Evolutionary conservation across 2,888 invertebrate genomes (phyloP).

Genomic region (Rutpela maculata): DNA sequence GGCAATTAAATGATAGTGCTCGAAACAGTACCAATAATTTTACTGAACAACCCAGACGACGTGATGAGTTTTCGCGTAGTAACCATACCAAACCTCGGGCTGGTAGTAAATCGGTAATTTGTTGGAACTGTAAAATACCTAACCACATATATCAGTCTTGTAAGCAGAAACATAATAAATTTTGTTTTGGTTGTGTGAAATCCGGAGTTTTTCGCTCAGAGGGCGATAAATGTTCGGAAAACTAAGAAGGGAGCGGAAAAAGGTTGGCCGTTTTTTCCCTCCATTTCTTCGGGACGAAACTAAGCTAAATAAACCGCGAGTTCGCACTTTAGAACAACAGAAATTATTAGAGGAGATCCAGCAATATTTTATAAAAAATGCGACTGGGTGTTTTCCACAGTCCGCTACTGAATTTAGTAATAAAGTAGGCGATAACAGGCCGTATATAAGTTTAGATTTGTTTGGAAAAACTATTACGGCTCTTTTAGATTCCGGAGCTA

Average conservation of each 20-base stretch:
- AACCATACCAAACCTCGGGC: neutral
- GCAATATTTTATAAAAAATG: neutral
- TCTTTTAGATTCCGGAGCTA: conserved; percentile 38
- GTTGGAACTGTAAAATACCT: conserved; percentile 36
- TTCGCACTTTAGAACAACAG: neutral
- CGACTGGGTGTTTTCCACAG: neutral
- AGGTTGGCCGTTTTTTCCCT: conserved; percentile 2
- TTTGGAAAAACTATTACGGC: conserved; percentile 19
- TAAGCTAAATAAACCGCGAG: neutral
- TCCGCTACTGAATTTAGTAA: neutral
- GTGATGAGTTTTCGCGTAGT: too few relatives aligned
- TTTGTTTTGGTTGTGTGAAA: conserved; percentile 38
- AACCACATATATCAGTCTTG: conserved; percentile 21
- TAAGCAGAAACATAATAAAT: conserved; percentile 5
- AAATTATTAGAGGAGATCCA: too few relatives aligned
- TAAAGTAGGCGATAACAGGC: conserved; percentile 34
- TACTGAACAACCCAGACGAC: too few relatives aligned
- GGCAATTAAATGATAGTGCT: neutral
- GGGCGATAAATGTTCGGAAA: conserved; percentile 34
- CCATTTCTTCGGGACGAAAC: conserved; percentile 4
- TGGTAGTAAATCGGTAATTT: neutral
- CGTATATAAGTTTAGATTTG: conserved; percentile 25
- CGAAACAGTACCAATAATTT: too few relatives aligned
- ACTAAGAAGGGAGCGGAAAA: conserved; percentile 2
- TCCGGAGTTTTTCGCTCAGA: neutral